Percentiles rank a stretch among this genome's conserved stretches.
Conservation (phyloP, 2,888 invertebrate genomes). For the Ophraella communa region DNA sequence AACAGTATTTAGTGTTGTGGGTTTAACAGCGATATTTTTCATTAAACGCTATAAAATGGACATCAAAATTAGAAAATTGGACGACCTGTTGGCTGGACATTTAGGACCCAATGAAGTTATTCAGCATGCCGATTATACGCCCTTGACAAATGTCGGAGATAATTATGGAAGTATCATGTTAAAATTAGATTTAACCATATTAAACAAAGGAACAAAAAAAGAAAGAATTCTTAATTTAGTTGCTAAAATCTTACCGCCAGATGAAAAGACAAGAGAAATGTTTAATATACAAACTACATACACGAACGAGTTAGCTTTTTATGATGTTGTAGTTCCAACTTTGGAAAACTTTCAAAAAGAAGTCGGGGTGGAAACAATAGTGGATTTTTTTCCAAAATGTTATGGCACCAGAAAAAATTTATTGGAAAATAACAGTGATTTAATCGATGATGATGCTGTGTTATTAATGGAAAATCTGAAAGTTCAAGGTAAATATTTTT, state of each 20-base stretch:
- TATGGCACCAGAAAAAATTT: constrained; percentile 45
- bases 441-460: constrained; percentile 54
- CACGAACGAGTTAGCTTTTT: constrained; percentile 63
- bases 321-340: constrained; percentile 59
- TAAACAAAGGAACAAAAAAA: background rate
- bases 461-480: constrained; percentile 63
- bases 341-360: constrained; percentile 59
- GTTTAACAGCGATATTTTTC: too few relatives aligned
- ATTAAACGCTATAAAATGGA: too few relatives aligned
- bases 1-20: too few relatives aligned
- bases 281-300: constrained; percentile 63
- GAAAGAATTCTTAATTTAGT: constrained; percentile 11
- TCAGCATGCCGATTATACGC: background rate
- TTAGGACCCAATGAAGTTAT: background rate
- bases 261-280: constrained; percentile 49
- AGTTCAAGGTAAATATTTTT: constrained; percentile 2
- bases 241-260: constrained; percentile 32
- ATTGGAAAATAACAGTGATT: constrained; percentile 24
- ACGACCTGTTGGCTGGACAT: background rate
- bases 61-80: background rate
- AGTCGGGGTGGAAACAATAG: constrained; percentile 51
- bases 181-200: constrained; percentile 13
- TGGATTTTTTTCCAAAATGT: constrained; percentile 54
- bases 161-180: constrained; percentile 28
- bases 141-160: constrained; percentile 16